Conservation (phyloP, 1,140 invertebrate species). For the Psix sp. region DNA sequence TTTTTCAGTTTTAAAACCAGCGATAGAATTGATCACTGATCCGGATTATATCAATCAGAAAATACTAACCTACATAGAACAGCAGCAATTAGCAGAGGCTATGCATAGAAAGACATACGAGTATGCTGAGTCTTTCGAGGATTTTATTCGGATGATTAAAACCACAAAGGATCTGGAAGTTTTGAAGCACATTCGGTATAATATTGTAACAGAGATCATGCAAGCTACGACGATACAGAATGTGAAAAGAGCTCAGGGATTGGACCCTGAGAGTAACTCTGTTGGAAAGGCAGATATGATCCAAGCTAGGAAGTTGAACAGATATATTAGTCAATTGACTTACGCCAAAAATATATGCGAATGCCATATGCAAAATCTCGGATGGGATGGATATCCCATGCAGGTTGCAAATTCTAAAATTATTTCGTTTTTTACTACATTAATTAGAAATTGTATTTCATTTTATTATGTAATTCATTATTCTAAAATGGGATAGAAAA, state of each 20-base stretch:
- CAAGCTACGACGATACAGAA: constrained; percentile 94
- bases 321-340: constrained; percentile 88
- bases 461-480: too few relatives aligned
- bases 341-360: constrained; percentile 91
- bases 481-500: too few relatives aligned
- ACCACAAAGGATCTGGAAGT: constrained; percentile 88
- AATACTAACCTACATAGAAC: constrained; percentile 88
- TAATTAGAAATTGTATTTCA: too few relatives aligned
- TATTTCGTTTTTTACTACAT: too few relatives aligned
- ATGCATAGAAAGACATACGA: constrained; percentile 89
- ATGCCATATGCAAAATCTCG: constrained; percentile 84
- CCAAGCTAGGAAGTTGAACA: constrained; percentile 84
- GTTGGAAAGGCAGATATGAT: constrained; percentile 82
- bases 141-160: constrained; percentile 91
- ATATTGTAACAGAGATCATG: constrained; percentile 94
- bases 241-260: constrained; percentile 88
- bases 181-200: constrained; percentile 89
- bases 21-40: constrained; percentile 89
- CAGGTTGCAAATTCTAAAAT: constrained; percentile 66
- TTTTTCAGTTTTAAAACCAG: constrained; percentile 87
- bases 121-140: constrained; percentile 92
- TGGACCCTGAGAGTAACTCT: constrained; percentile 83
- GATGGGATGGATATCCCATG: constrained; percentile 85
- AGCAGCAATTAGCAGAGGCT: constrained; percentile 85
- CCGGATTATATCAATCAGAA: constrained; percentile 95